Evolutionary conservation across 2,888 invertebrate genomes (phyloP).

Genomic region (Hypselothyrea guttata): DNA sequence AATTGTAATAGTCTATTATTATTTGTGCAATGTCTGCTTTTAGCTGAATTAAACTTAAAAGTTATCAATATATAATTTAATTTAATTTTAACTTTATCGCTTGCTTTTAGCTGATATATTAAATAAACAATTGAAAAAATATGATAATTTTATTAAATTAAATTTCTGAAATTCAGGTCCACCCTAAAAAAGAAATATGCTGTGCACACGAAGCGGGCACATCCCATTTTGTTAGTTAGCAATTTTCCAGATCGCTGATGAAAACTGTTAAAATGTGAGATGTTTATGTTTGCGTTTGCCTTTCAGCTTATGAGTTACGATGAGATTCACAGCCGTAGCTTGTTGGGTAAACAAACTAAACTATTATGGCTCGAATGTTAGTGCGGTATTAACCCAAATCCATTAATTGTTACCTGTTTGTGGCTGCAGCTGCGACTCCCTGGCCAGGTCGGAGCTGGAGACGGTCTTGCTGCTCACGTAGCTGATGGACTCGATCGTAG

Average conservation of each 20-base stretch:
- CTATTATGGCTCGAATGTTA: slow-evolving; percentile 18
- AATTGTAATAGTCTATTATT: too few relatives aligned
- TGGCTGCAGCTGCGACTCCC: slow-evolving; percentile 53
- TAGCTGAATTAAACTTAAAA: too few relatives aligned
- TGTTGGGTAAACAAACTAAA: slow-evolving; percentile 47
- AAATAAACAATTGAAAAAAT: too few relatives aligned
- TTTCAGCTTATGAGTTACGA: slow-evolving; percentile 51
- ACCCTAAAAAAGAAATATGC: slow-evolving; percentile 13
- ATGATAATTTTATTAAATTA: not conserved
- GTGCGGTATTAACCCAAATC: slow-evolving; percentile 1
- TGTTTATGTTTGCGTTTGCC: slow-evolving; percentile 28
- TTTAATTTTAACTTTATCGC: too few relatives aligned
- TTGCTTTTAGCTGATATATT: too few relatives aligned
- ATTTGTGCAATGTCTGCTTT: too few relatives aligned
- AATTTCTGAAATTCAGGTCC: slow-evolving; percentile 2
- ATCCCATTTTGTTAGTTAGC: slow-evolving; percentile 59
- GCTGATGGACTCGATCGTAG: slow-evolving; percentile 81
- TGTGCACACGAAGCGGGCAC: slow-evolving; percentile 17
- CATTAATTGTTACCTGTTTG: slow-evolving; percentile 54
- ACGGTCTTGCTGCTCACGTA: slow-evolving; percentile 81
- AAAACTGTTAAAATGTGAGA: slow-evolving; percentile 35
- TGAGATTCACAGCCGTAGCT: not conserved
- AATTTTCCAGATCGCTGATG: slow-evolving; percentile 69
- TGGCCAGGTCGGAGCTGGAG: slow-evolving; percentile 67
- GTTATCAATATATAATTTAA: too few relatives aligned